Evolutionary conservation across 2,888 invertebrate genomes (phyloP), one percentile per base, ranked within the genome.

Genomic region (Embidobia sp.): DNA sequence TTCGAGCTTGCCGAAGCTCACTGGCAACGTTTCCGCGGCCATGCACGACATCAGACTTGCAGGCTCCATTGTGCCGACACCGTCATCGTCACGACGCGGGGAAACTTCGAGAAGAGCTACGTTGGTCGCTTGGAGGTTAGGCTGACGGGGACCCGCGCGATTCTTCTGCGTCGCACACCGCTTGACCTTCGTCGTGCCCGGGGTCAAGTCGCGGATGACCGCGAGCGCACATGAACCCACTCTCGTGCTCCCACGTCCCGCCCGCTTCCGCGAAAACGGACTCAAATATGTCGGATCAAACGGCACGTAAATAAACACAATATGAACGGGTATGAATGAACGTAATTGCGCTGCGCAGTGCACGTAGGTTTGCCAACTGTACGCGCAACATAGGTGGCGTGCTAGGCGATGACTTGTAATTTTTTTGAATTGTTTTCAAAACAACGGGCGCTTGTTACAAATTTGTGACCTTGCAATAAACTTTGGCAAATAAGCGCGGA

Each of bases 1-100:
- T 15, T 77, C 79, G 31, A 81, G 80, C 57, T 80, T 81, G 57
- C 66, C 78, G 27, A 81, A 80, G 59, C 81, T 81, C 31, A 75
- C 79, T 10, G 80, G 80, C 40, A 81, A 22, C 1, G 73, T 76
- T 49, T 81, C 81, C 16, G 78, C 81, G 35, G 79, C 73, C 81
- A 81, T 81, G 31, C 61, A 53, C n/a, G 74, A 53, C 16, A 74
- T 67, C 46, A 74, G 11, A 53, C 11, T 66, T 13, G 7, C 26
- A 5, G 35, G 13, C 1, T 66, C 37, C 66, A 74, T 74, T 15
- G 49, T 42, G 18, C 19, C 26, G 33, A 27, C 46, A 22, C 44
- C 57, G 73, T 59, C 74, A 74, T 74, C 44, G 33, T 61, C 40
- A 16, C 5, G 26, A 46, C 66, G 51, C 53, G 53, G 61, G 22